phyloP scores from a whole-genome alignment of 2,113 vertebrate genomes.

The Gavia stellata region DNA sequence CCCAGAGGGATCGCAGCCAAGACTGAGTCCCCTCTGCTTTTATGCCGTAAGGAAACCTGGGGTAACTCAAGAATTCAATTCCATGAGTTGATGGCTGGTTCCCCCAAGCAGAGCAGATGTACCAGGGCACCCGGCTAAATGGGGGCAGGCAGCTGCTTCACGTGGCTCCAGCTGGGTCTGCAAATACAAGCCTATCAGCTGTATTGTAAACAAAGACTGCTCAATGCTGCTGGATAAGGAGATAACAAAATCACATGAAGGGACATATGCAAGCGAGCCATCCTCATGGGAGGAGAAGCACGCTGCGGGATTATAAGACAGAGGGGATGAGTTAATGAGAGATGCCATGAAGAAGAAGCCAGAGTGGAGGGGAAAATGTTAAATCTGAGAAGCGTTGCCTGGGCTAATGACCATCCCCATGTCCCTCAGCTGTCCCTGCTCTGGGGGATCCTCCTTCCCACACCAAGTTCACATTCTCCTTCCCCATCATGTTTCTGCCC shows the following conservation, averaged over 20 bases:
- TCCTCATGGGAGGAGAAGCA: neutral
- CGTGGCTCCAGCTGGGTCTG: neutral
- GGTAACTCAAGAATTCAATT: neutral
- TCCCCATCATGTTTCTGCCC: neutral
- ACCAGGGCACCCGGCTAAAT: neutral
- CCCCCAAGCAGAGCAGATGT: accelerated
- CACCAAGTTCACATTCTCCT: neutral
- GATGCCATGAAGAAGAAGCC: neutral
- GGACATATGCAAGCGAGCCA: neutral
- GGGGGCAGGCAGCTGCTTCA: neutral
- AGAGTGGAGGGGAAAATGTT: neutral
- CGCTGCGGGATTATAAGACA: neutral
- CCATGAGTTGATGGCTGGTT: neutral
- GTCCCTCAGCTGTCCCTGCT: neutral
- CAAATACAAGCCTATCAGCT: neutral
- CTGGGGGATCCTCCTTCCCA: neutral
- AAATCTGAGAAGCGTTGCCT: neutral
- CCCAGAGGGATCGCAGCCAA: neutral
- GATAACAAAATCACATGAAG: neutral
- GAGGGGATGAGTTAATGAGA: neutral
- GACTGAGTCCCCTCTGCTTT: neutral
- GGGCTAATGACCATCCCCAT: accelerated
- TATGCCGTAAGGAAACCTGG: neutral
- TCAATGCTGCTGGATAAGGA: neutral
- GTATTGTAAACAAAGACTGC: neutral